Evolutionary conservation across 2,797 vertebrate species (phyloP).

Genomic region (Alauda arvensis): DNA sequence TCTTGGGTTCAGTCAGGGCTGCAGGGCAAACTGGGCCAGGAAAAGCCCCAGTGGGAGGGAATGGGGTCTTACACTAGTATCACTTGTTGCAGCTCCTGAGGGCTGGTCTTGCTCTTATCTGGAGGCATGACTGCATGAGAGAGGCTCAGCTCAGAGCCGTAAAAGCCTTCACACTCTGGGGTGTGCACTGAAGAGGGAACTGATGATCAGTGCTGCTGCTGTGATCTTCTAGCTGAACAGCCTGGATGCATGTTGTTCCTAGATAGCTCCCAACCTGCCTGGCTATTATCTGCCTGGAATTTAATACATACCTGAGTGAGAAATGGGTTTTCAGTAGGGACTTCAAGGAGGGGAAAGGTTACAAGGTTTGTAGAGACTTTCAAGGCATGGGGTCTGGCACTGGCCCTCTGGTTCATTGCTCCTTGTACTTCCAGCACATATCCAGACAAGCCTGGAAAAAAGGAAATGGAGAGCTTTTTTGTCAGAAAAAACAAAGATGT

Average conservation of each 20-base stretch:
- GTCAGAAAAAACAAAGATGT: not conserved
- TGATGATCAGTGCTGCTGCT: not conserved
- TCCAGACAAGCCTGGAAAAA: not conserved
- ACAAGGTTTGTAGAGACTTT: not conserved
- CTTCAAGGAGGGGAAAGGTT: not conserved
- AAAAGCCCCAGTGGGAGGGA: not conserved
- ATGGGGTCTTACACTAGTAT: not conserved
- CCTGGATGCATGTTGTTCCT: accelerated
- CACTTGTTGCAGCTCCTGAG: not conserved
- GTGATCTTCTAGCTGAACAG: not conserved
- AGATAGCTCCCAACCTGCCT: not conserved
- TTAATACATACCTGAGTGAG: not conserved
- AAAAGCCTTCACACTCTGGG: not conserved
- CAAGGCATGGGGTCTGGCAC: not conserved
- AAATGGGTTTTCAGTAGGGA: not conserved
- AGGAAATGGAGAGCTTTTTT: not conserved
- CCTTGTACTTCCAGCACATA: not conserved
- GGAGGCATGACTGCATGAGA: not conserved
- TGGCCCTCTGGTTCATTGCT: not conserved
- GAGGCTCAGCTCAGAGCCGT: not conserved
- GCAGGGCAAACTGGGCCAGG: not conserved
- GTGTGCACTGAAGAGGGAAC: not conserved
- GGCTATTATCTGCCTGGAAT: not conserved
- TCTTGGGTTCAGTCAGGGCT: not conserved
- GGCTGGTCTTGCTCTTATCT: not conserved